Conservation (phyloP, 2,888 invertebrate species). For the Troilus luridus region DNA sequence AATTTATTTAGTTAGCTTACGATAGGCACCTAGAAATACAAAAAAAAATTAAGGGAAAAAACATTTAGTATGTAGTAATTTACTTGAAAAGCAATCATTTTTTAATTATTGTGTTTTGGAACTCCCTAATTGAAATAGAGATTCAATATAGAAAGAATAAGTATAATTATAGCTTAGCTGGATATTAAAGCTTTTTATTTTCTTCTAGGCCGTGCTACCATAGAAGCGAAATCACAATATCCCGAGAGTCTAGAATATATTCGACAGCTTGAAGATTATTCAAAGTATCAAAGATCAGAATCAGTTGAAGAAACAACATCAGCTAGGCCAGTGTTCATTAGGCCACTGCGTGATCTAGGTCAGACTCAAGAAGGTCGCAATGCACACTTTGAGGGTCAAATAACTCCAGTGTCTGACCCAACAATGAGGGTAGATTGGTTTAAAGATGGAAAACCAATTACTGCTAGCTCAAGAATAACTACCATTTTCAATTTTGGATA, state of each 20-base stretch:
- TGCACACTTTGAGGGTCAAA: slow-evolving; percentile 93
- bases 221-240: slow-evolving; percentile 90
- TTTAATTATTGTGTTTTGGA: not conserved
- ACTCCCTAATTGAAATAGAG: not conserved
- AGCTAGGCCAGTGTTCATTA: slow-evolving; percentile 89
- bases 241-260: slow-evolving; percentile 93
- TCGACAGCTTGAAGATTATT: slow-evolving; percentile 91
- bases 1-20: no score
- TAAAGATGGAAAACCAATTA: slow-evolving; percentile 94
- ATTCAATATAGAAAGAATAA: no score
- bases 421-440: slow-evolving; percentile 97
- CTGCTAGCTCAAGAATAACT: slow-evolving; percentile 96
- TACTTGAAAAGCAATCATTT: no score
- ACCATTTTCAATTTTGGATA: slow-evolving; percentile 99
- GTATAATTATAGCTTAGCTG: not conserved
- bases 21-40: no score
- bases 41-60: no score
- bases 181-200: not conserved
- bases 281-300: slow-evolving; percentile 87
- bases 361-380: slow-evolving; percentile 91
- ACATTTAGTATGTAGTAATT: no score
- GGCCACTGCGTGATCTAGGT: slow-evolving; percentile 87
- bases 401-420: slow-evolving; percentile 92
- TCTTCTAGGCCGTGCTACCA: slow-evolving; percentile 75
- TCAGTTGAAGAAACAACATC: slow-evolving; percentile 83